Percentiles rank a stretch among this genome's conserved stretches.
phyloP scores from a whole-genome alignment of 2,113 vertebrate genomes.

The Channa maculata region DNA sequence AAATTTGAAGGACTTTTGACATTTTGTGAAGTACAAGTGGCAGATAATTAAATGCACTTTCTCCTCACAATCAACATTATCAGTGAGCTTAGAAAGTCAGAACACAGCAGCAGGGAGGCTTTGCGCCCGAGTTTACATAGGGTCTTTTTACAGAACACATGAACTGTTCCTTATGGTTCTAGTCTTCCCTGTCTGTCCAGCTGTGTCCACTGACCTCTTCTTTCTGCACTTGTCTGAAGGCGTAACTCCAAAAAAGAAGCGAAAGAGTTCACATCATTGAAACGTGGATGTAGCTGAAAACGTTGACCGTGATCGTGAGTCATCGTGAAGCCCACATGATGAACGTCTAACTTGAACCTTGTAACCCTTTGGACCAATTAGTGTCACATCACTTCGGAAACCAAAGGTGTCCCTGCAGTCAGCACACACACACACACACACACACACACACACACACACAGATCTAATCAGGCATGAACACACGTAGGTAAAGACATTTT shows the following conservation, averaged over 20 bases:
- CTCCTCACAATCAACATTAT: background rate
- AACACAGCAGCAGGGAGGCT: background rate
- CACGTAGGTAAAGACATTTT: constrained; percentile 7
- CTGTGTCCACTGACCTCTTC: constrained; percentile 36
- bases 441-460: constrained; percentile 21
- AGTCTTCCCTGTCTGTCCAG: constrained; percentile 21
- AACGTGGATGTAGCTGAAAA: background rate
- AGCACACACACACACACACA: constrained; percentile 12
- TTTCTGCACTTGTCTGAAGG: constrained; percentile 11
- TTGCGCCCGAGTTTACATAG: background rate
- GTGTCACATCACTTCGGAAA: constrained; percentile 72
- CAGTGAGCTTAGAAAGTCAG: background rate
- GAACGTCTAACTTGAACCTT: constrained; percentile 58
- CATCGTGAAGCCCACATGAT: constrained; percentile 30
- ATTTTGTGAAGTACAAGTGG: too few species aligned
- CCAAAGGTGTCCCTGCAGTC: constrained; percentile 69
- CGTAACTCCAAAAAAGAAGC: constrained; percentile 28
- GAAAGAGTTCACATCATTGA: constrained; percentile 23
- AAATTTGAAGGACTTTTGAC: too few species aligned
- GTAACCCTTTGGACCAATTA: constrained; percentile 72
- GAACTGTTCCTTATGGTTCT: background rate
- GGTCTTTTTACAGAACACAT: background rate
- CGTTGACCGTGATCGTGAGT: constrained; percentile 12
- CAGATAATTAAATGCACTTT: too few species aligned
- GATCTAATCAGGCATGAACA: background rate